Base-by-base conservation (phyloP, 2,888 invertebrate species). In the Lasioglossum zephyrum region DNA sequence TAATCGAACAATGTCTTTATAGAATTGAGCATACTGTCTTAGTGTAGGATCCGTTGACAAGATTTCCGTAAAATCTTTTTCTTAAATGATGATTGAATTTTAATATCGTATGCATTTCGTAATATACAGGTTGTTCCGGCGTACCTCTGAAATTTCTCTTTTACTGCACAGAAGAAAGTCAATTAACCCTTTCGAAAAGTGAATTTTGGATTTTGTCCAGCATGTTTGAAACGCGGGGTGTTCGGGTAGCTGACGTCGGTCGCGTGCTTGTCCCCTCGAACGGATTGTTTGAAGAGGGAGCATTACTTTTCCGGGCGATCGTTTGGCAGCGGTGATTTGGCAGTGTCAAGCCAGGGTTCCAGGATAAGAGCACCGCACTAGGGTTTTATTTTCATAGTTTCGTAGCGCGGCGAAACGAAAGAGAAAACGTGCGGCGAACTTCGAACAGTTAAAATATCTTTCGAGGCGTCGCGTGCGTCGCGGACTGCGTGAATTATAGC, bases 391-490 rank as follows among this genome's bases (percentile, higher is more conserved):
- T 73, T 44, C 63, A 4, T 18, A 75, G 26, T 41, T 57, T n/a
- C 26, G n/a, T 11, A 39, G 36, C 9, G 5, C 63, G 63, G 41
- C 74, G 26, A 75, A 75, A 86, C 88, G 86, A 89, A 88, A 90
- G 87, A 44, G 77, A 70, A 36, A 70, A 36, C 49, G 66, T 18
- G 85, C 82, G 88, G 89, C 89, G 90, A 92, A 92, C 92, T 91
- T 89, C 81, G 82, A 89, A 93, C 93, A 92, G 93, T 93, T 93
- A 93, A 92, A 93, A 92, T 92, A 92, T 92, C 89, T 91, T 89
- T 49, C 66, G 47, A 57, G 82, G 81, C 77, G 87, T 44, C 79
- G 79, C 66, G 75, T 73, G 79, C 77, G 57, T 74, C 44, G 76
- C 70, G 74, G 70, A 31, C 75, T 44, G 63, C 87, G 77, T 87